Evolutionary conservation across 2,113 vertebrate genomes (phyloP), one percentile per base, ranked within the genome.

Genomic region (Ceuthmochares aereus): DNA sequence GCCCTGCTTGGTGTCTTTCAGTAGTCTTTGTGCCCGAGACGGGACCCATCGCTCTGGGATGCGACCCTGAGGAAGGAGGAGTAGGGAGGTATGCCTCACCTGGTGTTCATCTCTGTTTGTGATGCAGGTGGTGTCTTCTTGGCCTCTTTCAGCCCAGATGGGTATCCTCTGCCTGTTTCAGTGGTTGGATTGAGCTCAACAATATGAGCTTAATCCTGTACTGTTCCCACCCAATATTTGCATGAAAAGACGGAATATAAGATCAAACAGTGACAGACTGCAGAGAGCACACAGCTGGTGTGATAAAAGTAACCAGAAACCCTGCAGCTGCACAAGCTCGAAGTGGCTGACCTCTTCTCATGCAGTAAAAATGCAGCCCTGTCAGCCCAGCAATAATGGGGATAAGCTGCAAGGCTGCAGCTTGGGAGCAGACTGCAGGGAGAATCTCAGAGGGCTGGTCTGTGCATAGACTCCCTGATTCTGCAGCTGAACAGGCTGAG

Each of bases 311-410:
- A 56, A 40, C 25, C 54, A 56, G 23, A 80, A 79, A 34, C 34
- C 49, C 55, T 67, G 60, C 49, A 45, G 78, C 36, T 37, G 20
- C 32, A 25, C 16, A 13, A 42, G 27, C n/a, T 47, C 4, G 23
- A 29, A n/a, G 47, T 9, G 27, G 29, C 54, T 29, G 29, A 27
- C 34, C 30, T 51, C 21, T 66, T 66, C 42, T 60, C 21, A 6
- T 2, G 32, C 9, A 26, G 55, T 5, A n/a, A 62, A 62, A 58
- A n/a, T 0, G 2, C 29, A 47, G 43, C 19, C 42, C 9, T 3
- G 0, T 23, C 17, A 29, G 64, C 68, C 43, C 0, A 2, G n/a
- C 0, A 2, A 13, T 16, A 55, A 47, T 43, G 68, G 25, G 36
- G 22, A 45, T 27, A 36, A 49, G 32, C 27, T 45, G 70, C 36